phyloP scores from a whole-genome alignment of 2,797 vertebrate species.

The Selene dorsalis region DNA sequence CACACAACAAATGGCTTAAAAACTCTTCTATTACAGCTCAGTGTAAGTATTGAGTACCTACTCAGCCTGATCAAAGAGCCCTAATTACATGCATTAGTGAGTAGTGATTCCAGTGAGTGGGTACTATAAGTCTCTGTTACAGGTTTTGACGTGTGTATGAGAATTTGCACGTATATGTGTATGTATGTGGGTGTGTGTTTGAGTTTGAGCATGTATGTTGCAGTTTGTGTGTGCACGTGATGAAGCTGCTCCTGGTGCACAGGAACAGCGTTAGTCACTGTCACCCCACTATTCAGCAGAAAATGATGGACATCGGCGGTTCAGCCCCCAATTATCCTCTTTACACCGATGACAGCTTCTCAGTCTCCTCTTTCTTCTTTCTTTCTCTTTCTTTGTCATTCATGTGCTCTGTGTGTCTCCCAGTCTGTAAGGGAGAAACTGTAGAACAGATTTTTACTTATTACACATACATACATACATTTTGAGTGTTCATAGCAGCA shows the following conservation, averaged over 20 bases:
- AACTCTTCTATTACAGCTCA: conserved; percentile 45
- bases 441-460: not conserved
- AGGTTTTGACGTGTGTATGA: conserved; percentile 45
- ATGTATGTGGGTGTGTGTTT: conserved; percentile 2
- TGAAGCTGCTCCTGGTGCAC: conserved; percentile 12
- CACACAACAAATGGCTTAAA: conserved; percentile 33
- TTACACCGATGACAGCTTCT: conserved; percentile 47
- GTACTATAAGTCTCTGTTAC: conserved; percentile 56
- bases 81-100: conserved; percentile 72
- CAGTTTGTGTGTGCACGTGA: conserved; percentile 34
- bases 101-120: conserved; percentile 60
- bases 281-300: conserved; percentile 47
- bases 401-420: not conserved
- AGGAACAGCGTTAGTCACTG: conserved; percentile 59
- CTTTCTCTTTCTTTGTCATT: conserved; percentile 38
- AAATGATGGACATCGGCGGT: conserved; percentile 61
- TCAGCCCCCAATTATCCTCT: conserved; percentile 74
- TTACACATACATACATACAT: not conserved
- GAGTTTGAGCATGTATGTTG: conserved; percentile 19
- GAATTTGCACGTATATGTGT: conserved; percentile 20
- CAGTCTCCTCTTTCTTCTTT: conserved; percentile 8
- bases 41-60: conserved; percentile 58
- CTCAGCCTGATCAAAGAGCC: conserved; percentile 64
- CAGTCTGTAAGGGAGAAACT: not conserved
- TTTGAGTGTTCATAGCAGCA: not conserved